Evolutionary conservation across 2,113 vertebrate species (phyloP), one percentile per base, ranked within the genome.

Genomic region (Jaculus jaculus): DNA sequence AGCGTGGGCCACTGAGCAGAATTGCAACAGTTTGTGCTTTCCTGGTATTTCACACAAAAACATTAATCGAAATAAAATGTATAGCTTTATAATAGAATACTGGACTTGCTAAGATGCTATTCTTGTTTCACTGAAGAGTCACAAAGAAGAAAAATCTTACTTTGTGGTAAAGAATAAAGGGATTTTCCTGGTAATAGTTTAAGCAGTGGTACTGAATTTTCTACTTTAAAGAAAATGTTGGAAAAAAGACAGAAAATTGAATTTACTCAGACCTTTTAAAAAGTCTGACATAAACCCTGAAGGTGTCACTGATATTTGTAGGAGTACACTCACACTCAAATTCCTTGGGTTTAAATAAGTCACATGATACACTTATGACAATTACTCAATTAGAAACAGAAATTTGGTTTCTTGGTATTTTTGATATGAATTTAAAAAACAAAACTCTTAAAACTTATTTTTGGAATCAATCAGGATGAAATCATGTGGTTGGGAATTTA

Each of bases 111-210:
- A 95, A 92, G 79, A 88, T 84, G 32, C 21, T 79, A 21, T 6
- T 74, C 89, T 96, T 93, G 51, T 95, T 96, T 72, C 77, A 72
- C 87, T 86, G 39, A 20, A 58, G 89, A 78, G 61, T 85, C 30
- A 23, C 47, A 60, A 84, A 93, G 74, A n/a, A 83, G 93, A 95
- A 65, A 82, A n/a, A 89, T 96, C 91, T 97, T 93, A 92, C 91
- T 97, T 94, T 82, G 66, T 42, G 61, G 60, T 24, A 65, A 16
- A 83, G n/a, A 89, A 73, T n/a, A 65, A 88, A 79, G 39, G 65
- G 85, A 34, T 73, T 96, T 96, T 58, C 42, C 84, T 96, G 92
- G 71, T 69, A 72, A 30, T 86, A 68, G 51, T 47, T 95, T 90
- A 93, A 95, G 34, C 89, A 92, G 92, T 30, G 51, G 3, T 60